phyloP scores from a whole-genome alignment of 2,113 vertebrate genomes.

The Monopterus albus region DNA sequence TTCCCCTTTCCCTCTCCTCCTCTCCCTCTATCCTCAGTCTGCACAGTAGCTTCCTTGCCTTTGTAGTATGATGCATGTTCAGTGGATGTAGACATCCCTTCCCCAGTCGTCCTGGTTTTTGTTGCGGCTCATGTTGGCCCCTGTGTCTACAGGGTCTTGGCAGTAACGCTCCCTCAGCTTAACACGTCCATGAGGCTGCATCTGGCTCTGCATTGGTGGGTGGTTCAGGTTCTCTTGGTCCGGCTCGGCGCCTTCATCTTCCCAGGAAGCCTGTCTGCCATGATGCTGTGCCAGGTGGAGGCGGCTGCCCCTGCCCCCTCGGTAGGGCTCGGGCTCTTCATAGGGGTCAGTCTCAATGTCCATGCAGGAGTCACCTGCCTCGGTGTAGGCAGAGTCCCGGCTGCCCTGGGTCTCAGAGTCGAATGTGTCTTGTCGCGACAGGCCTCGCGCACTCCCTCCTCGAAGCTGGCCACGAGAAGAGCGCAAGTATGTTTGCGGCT shows the following conservation, averaged over 20 bases:
- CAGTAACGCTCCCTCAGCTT: conserved; percentile 89
- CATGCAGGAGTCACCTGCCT: conserved; percentile 91
- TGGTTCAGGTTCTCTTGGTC: conserved; percentile 90
- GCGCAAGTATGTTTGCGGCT: conserved; percentile 79
- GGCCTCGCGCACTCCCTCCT: conserved; percentile 78
- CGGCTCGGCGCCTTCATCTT: conserved; percentile 87
- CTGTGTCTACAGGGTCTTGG: conserved; percentile 82
- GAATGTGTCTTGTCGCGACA: conserved; percentile 93
- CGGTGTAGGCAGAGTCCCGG: conserved; percentile 93
- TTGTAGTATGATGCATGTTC: conserved; percentile 56
- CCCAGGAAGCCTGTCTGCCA: conserved; percentile 87
- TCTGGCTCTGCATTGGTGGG: conserved; percentile 75
- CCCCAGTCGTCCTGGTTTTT: conserved; percentile 91
- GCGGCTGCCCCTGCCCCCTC: conserved; percentile 70
- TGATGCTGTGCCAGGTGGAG: conserved; percentile 81
- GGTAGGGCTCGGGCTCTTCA: conserved; percentile 87
- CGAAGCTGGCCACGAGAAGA: conserved; percentile 78
- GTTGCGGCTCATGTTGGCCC: conserved; percentile 83
- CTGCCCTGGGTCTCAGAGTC: conserved; percentile 93
- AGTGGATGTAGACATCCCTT: conserved; percentile 91
- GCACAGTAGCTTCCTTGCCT: conserved; percentile 35
- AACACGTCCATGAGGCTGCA: conserved; percentile 82
- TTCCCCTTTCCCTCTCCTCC: not conserved
- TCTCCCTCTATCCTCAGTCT: conserved; percentile 27
- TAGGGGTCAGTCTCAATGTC: conserved; percentile 95